Base-by-base conservation (phyloP, 2,797 vertebrate genomes). In the Syncerus caffer region DNA sequence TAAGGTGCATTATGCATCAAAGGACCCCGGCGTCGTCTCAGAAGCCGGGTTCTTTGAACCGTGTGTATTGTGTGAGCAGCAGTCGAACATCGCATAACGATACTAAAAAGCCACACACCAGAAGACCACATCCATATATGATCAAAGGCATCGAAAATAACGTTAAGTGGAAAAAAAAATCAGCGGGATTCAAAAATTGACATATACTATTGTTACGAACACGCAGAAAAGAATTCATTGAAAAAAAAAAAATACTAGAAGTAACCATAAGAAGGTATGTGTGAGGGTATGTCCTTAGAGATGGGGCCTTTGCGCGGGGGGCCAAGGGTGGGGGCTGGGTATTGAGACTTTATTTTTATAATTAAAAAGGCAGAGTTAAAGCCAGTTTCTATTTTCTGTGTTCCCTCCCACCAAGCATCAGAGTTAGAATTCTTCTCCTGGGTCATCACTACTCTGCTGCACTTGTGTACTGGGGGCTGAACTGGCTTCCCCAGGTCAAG, bases 121-220 rank as follows among this genome's bases (percentile, higher is more conserved):
- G 85, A 64, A 47, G 96, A 15, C 88, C 96, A 55, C 93, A 17
- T 88, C 92, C 92, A 38, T 34, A 3, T 45, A 31, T 53, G 97
- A 95, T 92, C 96, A 93, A 96, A 98, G 97, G 79, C n/a, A 1
- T 4, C 21, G 34, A 51, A 82, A 84, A 80, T 34, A 96, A 93
- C 45, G 79, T 86, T 96, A 89, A 92, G 85, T 13, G 80, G 10
- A 13, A 23, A 93, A 51, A 45, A 50, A 90, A 58, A 55, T 42
- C 76, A 21, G 93, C 88, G 2, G 47, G 82, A 84, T 60, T 80
- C 93, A 38, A 60, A 19, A n/a, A 45, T 82, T 53, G 58, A 78
- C 58, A n/a, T 15, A 78, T 2, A n/a, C 78, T 25, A 0, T 15
- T 1, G 13, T 91, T 38, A 85, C 0, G 0, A 25, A 79, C 34